Conservation (phyloP, 2,888 invertebrate genomes). For the Dioctria rufipes region DNA sequence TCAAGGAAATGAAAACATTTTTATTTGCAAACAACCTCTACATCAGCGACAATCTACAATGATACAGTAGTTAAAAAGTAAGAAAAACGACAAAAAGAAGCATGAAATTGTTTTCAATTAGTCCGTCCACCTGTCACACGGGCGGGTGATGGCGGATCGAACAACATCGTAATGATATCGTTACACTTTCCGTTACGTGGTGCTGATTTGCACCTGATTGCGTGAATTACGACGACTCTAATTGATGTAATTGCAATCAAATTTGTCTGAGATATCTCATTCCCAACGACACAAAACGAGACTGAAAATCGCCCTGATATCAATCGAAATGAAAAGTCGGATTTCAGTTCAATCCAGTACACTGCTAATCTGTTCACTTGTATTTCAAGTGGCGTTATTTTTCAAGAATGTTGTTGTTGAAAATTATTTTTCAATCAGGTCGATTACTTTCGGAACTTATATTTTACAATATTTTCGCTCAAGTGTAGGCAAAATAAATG, state of each 20-base stretch:
- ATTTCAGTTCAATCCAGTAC: conserved; percentile 26
- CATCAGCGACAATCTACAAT: not conserved
- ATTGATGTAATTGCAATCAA: conserved; percentile 43
- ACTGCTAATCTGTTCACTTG: conserved; percentile 28
- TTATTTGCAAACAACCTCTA: conserved; percentile 1
- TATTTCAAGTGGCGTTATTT: not conserved
- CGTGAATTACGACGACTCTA: conserved; percentile 38
- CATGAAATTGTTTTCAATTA: conserved; percentile 20
- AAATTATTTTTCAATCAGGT: too few relatives aligned
- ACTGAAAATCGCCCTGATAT: conserved; percentile 22
- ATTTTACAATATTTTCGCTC: not conserved
- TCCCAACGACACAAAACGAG: not conserved
- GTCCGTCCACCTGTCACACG: conserved; percentile 33
- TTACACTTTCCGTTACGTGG: conserved; percentile 49
- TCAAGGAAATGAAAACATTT: conserved; percentile 2
- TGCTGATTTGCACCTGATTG: conserved; percentile 42
- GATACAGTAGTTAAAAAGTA: not conserved
- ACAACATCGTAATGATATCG: conserved; percentile 22
- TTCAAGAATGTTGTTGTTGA: too few relatives aligned
- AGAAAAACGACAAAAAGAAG: conserved; percentile 9
- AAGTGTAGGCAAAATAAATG: not conserved
- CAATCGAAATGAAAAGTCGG: conserved; percentile 32
- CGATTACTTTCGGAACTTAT: too few relatives aligned
- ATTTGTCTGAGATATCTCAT: conserved; percentile 24
- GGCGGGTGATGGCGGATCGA: not conserved